These are phyloP conservation scores for Phrynocephalus forsythii DNA, from an alignment of 2,797 vertebrate genomes.

Conservation along the genomic window DNA sequence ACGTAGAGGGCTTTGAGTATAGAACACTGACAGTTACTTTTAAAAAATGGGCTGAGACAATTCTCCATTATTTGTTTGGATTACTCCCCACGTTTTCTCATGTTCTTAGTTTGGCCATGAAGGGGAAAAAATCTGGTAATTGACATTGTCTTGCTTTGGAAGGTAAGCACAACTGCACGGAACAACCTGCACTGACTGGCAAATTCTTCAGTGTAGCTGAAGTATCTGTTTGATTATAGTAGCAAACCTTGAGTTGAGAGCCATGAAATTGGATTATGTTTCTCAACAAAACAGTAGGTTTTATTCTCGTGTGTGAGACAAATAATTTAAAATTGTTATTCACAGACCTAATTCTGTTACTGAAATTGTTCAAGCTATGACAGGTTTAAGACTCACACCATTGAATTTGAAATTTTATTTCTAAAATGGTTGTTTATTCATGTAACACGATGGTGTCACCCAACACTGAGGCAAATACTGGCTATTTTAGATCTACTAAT, in stretches of 20 bases:
- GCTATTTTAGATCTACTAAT: neutral
- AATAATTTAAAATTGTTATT: neutral
- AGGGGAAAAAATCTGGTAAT: neutral
- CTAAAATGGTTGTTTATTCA: rapidly evolving
- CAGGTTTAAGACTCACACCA: neutral
- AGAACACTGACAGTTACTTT: neutral
- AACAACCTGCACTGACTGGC: neutral
- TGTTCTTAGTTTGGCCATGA: neutral
- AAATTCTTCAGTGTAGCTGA: neutral
- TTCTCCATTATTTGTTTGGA: neutral
- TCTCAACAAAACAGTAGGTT: neutral
- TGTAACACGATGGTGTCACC: neutral
- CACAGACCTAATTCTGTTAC: neutral
- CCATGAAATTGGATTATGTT: neutral
- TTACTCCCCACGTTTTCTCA: neutral
- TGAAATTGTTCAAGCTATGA: neutral
- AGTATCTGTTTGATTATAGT: neutral
- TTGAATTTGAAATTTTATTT: neutral
- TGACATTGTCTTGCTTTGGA: neutral
- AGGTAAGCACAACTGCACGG: neutral
- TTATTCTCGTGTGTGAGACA: neutral
- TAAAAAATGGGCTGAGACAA: neutral
- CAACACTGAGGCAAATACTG: neutral
- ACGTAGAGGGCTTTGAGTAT: neutral
- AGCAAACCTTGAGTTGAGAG: neutral